Conservation (phyloP, 2,888 invertebrate genomes). For the Resseliella maxima region DNA sequence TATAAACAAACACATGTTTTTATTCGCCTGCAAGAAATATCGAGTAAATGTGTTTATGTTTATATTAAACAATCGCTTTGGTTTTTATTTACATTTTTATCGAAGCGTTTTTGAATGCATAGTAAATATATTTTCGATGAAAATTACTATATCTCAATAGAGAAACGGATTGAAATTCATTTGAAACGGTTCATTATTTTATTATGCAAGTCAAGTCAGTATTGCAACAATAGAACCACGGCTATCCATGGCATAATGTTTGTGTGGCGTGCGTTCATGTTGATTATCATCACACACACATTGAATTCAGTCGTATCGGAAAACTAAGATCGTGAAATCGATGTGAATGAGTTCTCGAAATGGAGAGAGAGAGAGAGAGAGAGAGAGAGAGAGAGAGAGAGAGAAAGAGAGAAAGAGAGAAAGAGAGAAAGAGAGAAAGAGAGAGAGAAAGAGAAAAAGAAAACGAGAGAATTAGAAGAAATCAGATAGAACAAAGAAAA, state of each 20-base stretch:
- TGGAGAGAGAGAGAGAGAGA: too few relatives aligned
- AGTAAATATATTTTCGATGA: not conserved
- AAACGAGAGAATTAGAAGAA: too few relatives aligned
- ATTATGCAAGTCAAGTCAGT: not conserved
- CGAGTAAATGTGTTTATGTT: not conserved
- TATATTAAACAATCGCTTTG: not conserved
- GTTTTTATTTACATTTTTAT: too few relatives aligned
- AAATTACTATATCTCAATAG: not conserved
- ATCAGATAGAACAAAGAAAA: too few relatives aligned
- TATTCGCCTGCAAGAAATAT: not conserved
- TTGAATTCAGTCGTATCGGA: too few relatives aligned
- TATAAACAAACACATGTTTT: not conserved
- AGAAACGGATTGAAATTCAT: not conserved
- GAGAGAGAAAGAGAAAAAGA: too few relatives aligned
- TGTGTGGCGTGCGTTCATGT: constrained; percentile 21
- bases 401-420: too few relatives aligned
- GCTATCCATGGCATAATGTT: constrained; percentile 16
- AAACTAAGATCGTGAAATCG: too few relatives aligned
- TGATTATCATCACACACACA: constrained; percentile 26
- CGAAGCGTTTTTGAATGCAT: not conserved
- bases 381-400: too few relatives aligned
- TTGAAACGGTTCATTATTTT: not conserved
- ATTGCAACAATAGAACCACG: not conserved
- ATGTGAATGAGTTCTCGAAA: not conserved
- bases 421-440: too few relatives aligned